Conservation (phyloP, 2,113 vertebrate species). For the Etia nguti region DNA sequence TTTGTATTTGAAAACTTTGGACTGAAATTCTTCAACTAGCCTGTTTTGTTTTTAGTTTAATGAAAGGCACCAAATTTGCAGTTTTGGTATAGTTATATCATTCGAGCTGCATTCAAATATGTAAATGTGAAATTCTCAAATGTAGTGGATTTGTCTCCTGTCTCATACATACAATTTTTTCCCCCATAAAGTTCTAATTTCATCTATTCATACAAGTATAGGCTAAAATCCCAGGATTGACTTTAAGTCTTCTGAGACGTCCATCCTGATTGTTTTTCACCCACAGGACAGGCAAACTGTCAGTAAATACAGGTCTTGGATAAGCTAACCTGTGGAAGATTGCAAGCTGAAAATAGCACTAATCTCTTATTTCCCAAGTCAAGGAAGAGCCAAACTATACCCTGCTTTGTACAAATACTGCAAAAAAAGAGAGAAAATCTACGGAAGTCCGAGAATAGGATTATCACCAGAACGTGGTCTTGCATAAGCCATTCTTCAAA, state of each 20-base stretch:
- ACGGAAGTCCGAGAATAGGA: background rate
- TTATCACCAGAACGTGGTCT: background rate
- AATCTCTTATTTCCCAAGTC: background rate
- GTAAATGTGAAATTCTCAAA: background rate
- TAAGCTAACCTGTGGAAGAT: constrained; percentile 5
- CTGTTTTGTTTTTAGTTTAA: background rate
- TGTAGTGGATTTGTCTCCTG: background rate
- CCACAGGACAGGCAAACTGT: background rate
- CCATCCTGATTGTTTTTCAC: background rate
- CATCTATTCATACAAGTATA: background rate
- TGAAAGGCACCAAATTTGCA: background rate
- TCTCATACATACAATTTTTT: background rate
- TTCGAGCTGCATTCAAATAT: background rate
- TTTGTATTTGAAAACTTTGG: background rate
- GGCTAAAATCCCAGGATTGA: background rate
- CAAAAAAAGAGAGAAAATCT: background rate
- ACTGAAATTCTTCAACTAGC: background rate
- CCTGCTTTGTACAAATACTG: background rate
- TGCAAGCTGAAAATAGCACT: constrained; percentile 11
- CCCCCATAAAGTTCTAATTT: background rate
- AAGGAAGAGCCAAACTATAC: background rate
- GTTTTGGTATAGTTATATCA: background rate
- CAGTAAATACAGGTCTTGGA: background rate
- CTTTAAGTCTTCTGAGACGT: background rate
- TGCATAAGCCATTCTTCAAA: background rate